Conservation (phyloP, 2,797 vertebrate species). For the Cephalopachus bancanus region DNA sequence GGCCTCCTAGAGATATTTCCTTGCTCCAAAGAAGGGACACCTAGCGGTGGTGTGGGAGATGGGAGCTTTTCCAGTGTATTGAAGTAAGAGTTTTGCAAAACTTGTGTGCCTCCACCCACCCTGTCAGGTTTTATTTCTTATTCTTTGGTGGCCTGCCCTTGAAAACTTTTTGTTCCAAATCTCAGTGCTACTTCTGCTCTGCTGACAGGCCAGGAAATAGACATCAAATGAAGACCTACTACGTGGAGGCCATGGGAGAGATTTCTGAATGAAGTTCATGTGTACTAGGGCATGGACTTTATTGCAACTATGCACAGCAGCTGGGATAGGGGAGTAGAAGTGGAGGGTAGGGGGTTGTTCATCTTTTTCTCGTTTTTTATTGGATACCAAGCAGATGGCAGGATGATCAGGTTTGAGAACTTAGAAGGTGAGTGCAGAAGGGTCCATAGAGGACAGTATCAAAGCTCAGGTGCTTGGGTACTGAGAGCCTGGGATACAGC, state of each 20-base stretch:
- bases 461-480: not conserved
- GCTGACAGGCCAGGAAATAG: not conserved
- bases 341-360: not conserved
- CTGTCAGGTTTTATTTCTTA: not conserved
- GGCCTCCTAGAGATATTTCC: not conserved
- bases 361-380: not conserved
- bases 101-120: not conserved
- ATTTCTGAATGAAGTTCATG: not conserved
- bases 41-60: not conserved
- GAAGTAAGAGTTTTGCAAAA: not conserved
- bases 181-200: not conserved
- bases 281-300: not conserved
- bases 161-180: not conserved
- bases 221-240: not conserved
- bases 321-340: not conserved
- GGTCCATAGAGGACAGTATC: not conserved
- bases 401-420: not conserved
- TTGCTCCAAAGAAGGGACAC: not conserved
- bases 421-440: not conserved
- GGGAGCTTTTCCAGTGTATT: not conserved
- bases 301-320: not conserved
- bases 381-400: not conserved
- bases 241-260: not conserved
- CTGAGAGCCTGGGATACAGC: not conserved
- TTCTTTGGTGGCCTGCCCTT: not conserved